Evolutionary conservation across 2,888 invertebrate species (phyloP).

Genomic region (Leistus spinibarbis): DNA sequence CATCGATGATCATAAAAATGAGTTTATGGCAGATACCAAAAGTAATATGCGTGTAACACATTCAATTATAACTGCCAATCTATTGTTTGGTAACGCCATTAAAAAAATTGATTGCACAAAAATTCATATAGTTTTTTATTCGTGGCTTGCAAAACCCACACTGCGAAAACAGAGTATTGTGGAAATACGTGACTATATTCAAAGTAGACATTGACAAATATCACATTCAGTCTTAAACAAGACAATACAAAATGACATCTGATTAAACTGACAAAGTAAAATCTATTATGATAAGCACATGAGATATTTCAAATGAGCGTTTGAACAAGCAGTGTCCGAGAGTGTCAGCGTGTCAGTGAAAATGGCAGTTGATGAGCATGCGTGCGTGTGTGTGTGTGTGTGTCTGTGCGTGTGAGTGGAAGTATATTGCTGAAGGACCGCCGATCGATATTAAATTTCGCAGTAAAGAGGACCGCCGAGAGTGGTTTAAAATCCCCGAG

Average conservation of each 20-base stretch:
- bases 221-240: background rate
- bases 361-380: constrained; percentile 21
- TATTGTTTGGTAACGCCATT: background rate
- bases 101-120: background rate
- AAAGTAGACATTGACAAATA: background rate
- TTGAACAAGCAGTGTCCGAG: constrained; percentile 32
- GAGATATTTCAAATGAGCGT: constrained; percentile 31
- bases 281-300: constrained; percentile 34
- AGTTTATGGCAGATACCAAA: background rate
- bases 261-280: constrained; percentile 34
- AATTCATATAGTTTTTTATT: no score
- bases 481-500: constrained; percentile 23
- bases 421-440: background rate
- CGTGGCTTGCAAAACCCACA: no score
- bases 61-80: constrained; percentile 1
- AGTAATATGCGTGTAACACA: constrained; percentile 5
- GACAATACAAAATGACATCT: no score
- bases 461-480: constrained; percentile 17
- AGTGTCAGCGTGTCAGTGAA: constrained; percentile 28
- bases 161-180: no score
- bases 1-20: background rate
- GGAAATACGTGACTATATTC: background rate
- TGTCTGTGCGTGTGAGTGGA: background rate
- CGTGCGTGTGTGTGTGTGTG: constrained; percentile 1
- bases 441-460: constrained; percentile 30